A percentile compares a stretch with the other conserved stretches of the same genome.
Conservation (phyloP, 2,797 vertebrate genomes). For the Eurystomus glaucurus region DNA sequence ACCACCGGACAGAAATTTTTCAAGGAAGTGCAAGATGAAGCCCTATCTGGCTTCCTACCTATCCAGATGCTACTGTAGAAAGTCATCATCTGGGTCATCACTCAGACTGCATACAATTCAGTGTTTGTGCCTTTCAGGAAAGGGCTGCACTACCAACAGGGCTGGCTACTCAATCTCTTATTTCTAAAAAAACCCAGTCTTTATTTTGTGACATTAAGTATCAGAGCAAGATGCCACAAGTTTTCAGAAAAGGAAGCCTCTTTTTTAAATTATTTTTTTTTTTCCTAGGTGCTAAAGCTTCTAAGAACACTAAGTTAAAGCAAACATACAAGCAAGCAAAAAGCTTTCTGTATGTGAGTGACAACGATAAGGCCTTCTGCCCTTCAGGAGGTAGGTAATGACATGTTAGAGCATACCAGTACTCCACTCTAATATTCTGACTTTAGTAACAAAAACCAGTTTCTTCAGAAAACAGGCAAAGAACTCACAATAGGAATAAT, state of each 20-base stretch:
- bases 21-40: background rate
- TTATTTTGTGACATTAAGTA: background rate
- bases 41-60: background rate
- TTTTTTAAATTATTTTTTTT: background rate
- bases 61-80: background rate
- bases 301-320: background rate
- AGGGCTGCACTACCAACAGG: background rate
- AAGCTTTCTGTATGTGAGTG: background rate
- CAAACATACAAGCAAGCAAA: background rate
- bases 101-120: accelerated
- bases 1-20: background rate
- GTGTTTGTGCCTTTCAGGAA: background rate
- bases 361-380: background rate
- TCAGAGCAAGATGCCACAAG: accelerated
- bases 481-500: background rate
- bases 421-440: background rate
- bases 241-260: background rate
- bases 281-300: accelerated
- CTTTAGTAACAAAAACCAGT: background rate
- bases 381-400: background rate
- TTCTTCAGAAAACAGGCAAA: background rate
- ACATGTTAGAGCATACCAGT: background rate
- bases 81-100: background rate
- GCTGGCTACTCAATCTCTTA: background rate
- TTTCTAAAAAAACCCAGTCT: background rate